These are phyloP conservation scores for Clamator glandarius DNA, from an alignment of 2,797 vertebrate genomes.

Conservation along the genomic window DNA sequence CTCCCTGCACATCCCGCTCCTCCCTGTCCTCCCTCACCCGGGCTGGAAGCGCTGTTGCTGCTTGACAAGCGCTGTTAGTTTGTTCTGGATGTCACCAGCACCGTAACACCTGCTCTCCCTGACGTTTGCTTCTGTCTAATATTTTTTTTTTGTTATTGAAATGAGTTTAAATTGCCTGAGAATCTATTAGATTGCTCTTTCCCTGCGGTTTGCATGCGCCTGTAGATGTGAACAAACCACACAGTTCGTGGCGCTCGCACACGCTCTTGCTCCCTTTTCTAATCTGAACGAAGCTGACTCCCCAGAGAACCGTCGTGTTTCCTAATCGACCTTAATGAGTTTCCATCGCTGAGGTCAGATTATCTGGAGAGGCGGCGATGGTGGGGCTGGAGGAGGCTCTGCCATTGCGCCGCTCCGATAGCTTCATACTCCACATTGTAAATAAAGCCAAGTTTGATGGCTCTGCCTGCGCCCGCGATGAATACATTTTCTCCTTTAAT, in stretches of 20 bases:
- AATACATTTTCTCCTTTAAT: not conserved
- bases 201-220: not conserved
- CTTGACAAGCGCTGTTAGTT: accelerated
- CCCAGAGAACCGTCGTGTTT: not conserved
- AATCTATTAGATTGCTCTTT: constrained; percentile 18
- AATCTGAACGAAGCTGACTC: not conserved
- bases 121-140: not conserved
- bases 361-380: not conserved
- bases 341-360: not conserved
- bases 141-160: constrained; percentile 59
- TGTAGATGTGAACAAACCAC: not conserved
- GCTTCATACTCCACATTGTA: constrained; percentile 28
- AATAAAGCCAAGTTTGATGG: not conserved
- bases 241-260: not conserved
- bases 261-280: not conserved
- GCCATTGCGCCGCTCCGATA: not conserved
- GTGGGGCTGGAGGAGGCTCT: not conserved
- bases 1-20: accelerated
- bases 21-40: too few relatives aligned
- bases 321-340: not conserved
- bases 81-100: not conserved
- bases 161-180: constrained; percentile 49
- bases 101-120: not conserved
- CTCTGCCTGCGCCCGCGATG: not conserved
- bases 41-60: too few relatives aligned